Base-by-base conservation (phyloP, 2,888 invertebrate genomes). In the Alloplasta piceator region DNA sequence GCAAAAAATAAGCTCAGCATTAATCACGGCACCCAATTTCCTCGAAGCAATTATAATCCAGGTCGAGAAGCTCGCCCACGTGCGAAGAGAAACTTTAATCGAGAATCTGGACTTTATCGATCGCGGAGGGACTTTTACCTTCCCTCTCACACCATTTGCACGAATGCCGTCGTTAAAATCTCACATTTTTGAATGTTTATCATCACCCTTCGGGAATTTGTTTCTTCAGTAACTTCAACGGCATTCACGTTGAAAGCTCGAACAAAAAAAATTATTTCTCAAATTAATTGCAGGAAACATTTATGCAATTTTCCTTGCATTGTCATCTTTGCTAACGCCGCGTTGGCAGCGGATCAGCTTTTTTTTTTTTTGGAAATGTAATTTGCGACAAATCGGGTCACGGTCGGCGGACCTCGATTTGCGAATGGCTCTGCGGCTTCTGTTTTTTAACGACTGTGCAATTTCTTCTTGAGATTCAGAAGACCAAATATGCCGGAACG, bases 381-480 rank as follows among this genome's bases (percentile, higher is more conserved):
- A 61, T 63, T 61, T 52, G 7, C n/a, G 0, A 41, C 7, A 76
- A 80, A 80, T 72, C 39, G 72, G 76, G 76, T 72, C 80, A 72
- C 12, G 80, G 55, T 55, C 68, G 9, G 48, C 9, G 68, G 56
- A 67, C 39, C 52, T 46, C 12, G 9, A 67, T 52, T 46, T 43
- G 36, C 10, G 41, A 6, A 26, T 16, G 64, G 1, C 38, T 48
- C 39, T 12, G 14, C 16, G 16, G 55, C 41, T 52, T 43, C 12
- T 38, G 16, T 61, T 50, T 48, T 41, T 72, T 48, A 14, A 10
- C 56, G 14, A 52, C 50, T 7, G 67, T 50, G 67, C 46, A 10
- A 5, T 64, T 73, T 48, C 7, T 36, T 41, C 26, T 58, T 4
- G 48, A 46, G 50, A 26, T 52, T 66, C 26, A 38, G 66, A 78